Evolutionary conservation across 2,797 vertebrate genomes (phyloP).

Genomic region (Syncerus caffer): DNA sequence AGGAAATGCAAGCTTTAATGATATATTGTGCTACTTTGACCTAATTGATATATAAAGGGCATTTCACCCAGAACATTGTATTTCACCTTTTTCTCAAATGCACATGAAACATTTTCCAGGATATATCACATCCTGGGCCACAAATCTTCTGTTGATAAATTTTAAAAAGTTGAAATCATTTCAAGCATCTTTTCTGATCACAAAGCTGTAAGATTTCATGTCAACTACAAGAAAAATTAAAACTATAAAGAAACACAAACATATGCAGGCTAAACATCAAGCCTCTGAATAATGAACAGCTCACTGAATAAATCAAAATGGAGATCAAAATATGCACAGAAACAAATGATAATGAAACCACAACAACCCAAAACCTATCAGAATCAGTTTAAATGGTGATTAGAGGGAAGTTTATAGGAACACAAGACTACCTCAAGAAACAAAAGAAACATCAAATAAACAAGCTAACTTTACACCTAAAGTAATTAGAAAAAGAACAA

Average conservation of each 20-base stretch:
- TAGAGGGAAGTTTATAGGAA: neutral
- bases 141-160: neutral
- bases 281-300: fast-evolving
- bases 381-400: neutral
- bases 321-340: neutral
- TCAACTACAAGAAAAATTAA: neutral
- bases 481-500: neutral
- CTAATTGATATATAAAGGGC: neutral
- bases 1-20: neutral
- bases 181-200: neutral
- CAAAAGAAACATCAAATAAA: neutral
- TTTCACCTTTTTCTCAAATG: neutral
- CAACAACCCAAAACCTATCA: neutral
- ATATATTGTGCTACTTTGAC: neutral
- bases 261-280: neutral
- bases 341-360: neutral
- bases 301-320: neutral
- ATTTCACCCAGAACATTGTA: neutral
- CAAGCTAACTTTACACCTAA: neutral
- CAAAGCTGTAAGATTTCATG: neutral
- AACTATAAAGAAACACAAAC: neutral
- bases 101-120: neutral
- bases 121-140: neutral
- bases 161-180: neutral
- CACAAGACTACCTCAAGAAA: neutral